These are phyloP conservation scores for Melanaphis sacchari DNA, from an alignment of 1,140 invertebrate genomes.

Conservation along the genomic window DNA sequence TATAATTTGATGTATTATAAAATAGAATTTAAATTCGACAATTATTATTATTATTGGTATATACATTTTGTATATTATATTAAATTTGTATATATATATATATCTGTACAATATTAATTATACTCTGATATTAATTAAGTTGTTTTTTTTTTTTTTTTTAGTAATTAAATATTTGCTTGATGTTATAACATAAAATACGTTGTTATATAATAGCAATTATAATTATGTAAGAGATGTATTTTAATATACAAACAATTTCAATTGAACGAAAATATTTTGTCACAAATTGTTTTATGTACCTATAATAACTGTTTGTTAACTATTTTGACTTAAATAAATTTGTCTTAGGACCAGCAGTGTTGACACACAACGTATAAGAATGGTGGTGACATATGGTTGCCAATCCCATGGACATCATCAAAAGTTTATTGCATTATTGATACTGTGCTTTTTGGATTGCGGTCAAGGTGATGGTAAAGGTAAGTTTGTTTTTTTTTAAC, in stretches of 20 bases:
- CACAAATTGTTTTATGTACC: not conserved
- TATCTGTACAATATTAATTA: not conserved
- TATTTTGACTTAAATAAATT: not conserved
- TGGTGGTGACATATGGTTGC: constrained; percentile 20
- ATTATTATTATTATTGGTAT: not conserved
- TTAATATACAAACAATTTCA: not conserved
- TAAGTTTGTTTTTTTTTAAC: not conserved
- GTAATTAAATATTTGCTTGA: too few species aligned
- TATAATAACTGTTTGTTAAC: not conserved
- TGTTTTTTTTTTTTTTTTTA: too few species aligned
- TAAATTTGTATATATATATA: too few species aligned
- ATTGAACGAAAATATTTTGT: not conserved
- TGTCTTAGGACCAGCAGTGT: not conserved
- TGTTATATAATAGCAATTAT: not conserved
- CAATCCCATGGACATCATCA: constrained; percentile 32
- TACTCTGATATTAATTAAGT: not conserved
- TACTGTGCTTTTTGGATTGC: constrained; percentile 45
- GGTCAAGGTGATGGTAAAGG: constrained; percentile 42
- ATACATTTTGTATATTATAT: too few species aligned
- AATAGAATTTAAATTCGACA: not conserved
- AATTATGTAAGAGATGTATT: not conserved
- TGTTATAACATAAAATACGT: too few species aligned
- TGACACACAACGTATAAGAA: not conserved
- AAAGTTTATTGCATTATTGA: constrained; percentile 35
- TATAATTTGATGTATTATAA: not conserved